A percentile compares a stretch with the other conserved stretches of the same genome.
Conservation (phyloP, 2,797 vertebrate species). For the Neosalanx taihuensis region DNA sequence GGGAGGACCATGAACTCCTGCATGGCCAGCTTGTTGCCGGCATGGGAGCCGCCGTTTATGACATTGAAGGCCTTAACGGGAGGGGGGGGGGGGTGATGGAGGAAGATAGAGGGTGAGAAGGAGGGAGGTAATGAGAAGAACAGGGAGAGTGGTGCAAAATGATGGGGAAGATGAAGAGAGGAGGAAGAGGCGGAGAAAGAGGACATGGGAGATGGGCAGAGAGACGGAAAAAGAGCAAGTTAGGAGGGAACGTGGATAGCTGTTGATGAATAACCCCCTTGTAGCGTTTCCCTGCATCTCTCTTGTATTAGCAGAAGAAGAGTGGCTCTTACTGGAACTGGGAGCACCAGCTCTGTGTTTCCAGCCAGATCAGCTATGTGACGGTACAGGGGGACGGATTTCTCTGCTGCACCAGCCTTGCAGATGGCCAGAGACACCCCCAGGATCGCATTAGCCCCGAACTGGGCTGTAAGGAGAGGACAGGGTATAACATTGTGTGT, state of each 20-base stretch:
- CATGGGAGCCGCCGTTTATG: constrained; percentile 92
- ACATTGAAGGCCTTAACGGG: constrained; percentile 86
- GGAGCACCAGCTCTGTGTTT: constrained; percentile 91
- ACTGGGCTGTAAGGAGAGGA: constrained; percentile 76
- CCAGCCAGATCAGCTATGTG: constrained; percentile 92
- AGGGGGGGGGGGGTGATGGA: neutral
- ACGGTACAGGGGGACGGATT: constrained; percentile 86
- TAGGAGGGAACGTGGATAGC: neutral
- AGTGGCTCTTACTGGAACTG: constrained; percentile 82
- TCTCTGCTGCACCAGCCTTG: constrained; percentile 89
- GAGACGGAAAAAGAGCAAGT: neutral
- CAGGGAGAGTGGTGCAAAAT: neutral
- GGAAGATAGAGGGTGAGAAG: neutral
- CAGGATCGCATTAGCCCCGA: constrained; percentile 91
- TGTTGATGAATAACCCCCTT: neutral
- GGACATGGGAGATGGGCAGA: neutral
- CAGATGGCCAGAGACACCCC: constrained; percentile 90
- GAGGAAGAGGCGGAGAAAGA: neutral
- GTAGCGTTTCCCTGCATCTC: neutral
- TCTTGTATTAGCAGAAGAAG: neutral
- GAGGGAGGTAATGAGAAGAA: neutral
- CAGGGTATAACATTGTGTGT: neutral
- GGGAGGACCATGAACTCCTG: constrained; percentile 97
- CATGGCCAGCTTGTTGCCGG: constrained; percentile 95
- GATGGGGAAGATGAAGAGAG: neutral